A percentile compares a stretch with the other conserved stretches of the same genome.
These are phyloP conservation scores for Puffinus mauretanicus DNA, from an alignment of 2,113 vertebrate genomes.

Conservation along the genomic window DNA sequence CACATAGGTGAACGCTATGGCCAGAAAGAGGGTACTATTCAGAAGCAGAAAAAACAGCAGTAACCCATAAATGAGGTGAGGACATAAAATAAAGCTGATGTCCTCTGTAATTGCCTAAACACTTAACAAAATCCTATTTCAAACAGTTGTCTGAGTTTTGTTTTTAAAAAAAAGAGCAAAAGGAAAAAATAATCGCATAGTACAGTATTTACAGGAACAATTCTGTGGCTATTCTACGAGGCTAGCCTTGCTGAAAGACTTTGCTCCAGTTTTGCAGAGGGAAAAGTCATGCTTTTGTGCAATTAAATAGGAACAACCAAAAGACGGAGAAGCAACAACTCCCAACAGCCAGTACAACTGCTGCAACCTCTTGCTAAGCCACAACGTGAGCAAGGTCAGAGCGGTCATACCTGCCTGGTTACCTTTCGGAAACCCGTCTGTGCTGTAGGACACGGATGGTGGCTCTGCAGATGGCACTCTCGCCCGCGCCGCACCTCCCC, in stretches of 20 bases:
- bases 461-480: not conserved
- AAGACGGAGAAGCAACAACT: not conserved
- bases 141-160: not conserved
- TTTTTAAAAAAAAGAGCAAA: not conserved
- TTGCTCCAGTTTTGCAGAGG: not conserved
- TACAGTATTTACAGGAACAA: not conserved
- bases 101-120: not conserved
- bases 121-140: not conserved
- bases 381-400: not conserved
- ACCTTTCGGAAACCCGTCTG: not conserved
- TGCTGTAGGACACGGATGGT: not conserved
- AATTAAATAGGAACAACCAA: not conserved
- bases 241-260: not conserved
- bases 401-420: accelerated
- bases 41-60: not conserved
- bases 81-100: not conserved
- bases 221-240: not conserved
- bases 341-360: too few species aligned
- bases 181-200: not conserved
- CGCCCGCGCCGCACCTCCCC: accelerated
- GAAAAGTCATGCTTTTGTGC: not conserved
- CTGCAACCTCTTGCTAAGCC: not conserved
- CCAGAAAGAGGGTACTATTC: too few species aligned
- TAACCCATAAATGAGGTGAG: not conserved
- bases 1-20: accelerated